phyloP scores from a whole-genome alignment of 2,888 invertebrate species.

The Poecilus cupreus region DNA sequence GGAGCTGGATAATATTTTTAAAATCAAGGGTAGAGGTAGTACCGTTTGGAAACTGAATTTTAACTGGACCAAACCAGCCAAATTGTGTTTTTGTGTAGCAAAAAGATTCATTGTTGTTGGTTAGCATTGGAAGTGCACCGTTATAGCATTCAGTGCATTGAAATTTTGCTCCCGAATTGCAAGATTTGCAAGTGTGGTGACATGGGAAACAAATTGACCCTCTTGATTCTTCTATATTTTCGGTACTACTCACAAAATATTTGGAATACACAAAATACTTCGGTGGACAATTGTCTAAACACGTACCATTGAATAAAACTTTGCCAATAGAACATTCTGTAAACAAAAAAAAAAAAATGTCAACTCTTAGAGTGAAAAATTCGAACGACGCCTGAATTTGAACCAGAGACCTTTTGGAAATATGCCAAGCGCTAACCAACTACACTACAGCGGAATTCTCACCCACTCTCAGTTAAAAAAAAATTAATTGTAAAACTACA shows the following conservation, averaged over 20 bases:
- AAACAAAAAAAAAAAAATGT: constrained; percentile 15
- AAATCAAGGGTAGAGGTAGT: too few species aligned
- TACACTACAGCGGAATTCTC: too few species aligned
- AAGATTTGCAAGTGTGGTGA: constrained; percentile 84
- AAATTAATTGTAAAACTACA: too few species aligned
- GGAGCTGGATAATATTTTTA: too few species aligned
- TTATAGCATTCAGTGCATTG: constrained; percentile 82
- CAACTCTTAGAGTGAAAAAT: constrained; percentile 70
- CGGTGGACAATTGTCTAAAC: constrained; percentile 75
- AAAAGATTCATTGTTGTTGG: constrained; percentile 68
- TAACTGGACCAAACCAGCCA: too few species aligned
- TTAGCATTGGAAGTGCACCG: constrained; percentile 77
- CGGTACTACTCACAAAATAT: too few species aligned
- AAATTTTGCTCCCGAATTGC: constrained; percentile 81
- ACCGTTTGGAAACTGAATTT: constrained; percentile 62
- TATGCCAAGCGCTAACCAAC: too few species aligned
- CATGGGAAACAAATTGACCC: constrained; percentile 77
- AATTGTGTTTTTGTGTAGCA: constrained; percentile 68
- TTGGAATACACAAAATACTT: constrained; percentile 64
- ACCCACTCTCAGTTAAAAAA: too few species aligned
- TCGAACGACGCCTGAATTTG: too few species aligned
- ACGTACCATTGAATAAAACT: constrained; percentile 78
- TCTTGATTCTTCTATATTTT: background rate
- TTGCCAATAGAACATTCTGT: constrained; percentile 81
- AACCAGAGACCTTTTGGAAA: too few species aligned